phyloP scores from a whole-genome alignment of 37 sponge, comb jelly and placozoan species.

The Agelas oroides region DNA sequence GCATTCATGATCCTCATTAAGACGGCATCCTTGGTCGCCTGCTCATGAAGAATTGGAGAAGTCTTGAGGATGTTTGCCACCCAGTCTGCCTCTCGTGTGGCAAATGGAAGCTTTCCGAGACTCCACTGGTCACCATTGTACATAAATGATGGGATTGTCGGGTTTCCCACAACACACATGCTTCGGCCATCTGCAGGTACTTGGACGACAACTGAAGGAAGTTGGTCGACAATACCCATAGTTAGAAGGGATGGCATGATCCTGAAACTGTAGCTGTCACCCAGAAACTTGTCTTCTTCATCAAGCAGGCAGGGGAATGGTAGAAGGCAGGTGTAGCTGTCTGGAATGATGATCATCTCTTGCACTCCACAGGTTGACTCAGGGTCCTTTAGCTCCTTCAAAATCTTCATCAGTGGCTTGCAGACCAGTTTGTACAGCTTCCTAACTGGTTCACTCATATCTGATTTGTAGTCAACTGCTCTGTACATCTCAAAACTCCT shows the following conservation, averaged over 20 bases:
- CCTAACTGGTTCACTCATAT: conserved; percentile 39
- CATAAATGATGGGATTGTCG: conserved; percentile 66
- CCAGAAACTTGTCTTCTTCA: conserved; percentile 52
- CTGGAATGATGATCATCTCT: conserved; percentile 62
- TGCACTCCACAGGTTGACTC: background rate
- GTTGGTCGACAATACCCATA: conserved; percentile 54
- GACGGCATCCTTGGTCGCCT: conserved; percentile 72
- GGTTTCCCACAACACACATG: conserved; percentile 73
- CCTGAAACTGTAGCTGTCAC: conserved; percentile 58
- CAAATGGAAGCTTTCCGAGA: conserved; percentile 74
- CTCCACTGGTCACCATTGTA: conserved; percentile 44
- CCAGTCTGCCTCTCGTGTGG: conserved; percentile 69
- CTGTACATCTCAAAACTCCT: conserved; percentile 46
- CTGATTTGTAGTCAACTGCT: conserved; percentile 10
- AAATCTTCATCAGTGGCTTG: conserved; percentile 31
- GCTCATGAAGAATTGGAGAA: conserved; percentile 61
- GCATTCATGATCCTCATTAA: conserved; percentile 53
- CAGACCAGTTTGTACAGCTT: conserved; percentile 60
- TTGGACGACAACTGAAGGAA: background rate
- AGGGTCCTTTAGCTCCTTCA: conserved; percentile 1
- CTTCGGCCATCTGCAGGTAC: conserved; percentile 16
- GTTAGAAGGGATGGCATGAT: conserved; percentile 67
- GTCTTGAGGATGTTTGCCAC: conserved; percentile 60
- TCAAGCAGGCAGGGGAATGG: conserved; percentile 59
- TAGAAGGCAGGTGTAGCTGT: conserved; percentile 65